Base-by-base conservation (phyloP, 2,113 vertebrate genomes). In the Pterocles gutturalis region DNA sequence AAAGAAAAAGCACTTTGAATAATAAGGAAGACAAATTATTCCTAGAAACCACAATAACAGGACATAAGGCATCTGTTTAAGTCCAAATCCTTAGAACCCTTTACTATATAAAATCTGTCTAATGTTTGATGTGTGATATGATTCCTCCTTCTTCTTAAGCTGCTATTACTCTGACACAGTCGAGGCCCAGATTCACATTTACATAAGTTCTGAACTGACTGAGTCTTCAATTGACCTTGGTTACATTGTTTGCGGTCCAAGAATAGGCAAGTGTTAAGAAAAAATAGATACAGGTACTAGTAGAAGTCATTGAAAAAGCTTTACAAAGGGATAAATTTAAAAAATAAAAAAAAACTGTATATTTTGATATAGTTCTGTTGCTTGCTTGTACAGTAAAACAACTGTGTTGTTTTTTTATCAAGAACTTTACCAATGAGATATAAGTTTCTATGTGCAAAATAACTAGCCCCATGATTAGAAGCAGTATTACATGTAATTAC, bases 1-100 rank as follows among this genome's bases (percentile, higher is more conserved):
- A 95, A 97, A 97, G 92, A 97, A 98, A 98, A 98, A 98, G 98
- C 98, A 98, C 98, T 98, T 98, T 98, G 97, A 98, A 96, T 97
- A 93, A 91, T 95, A 96, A 95, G 89, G 89, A 96, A 93, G 57
- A 97, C 84, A 95, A 93, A 67, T 85, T 95, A 88, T 95, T 97
- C 89, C 91, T 96, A 62, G 93, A 95, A 98, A 97, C 96, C 92
- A 95, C 91, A 96, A 38, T 96, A 96, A 97, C 70, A 93, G 97
- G 96, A 92, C 96, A 83, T 93, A 96, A 96, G 70, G 96, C 95
- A 95, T 98, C 97, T 97, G 77, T 96, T 97, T 64, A 91, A 90
- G 82, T 96, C 83, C 92, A 95, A 97, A 91, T 98, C 97, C 97
- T 96, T 97, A 97, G 94, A 98, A 96, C 82, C 93, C 97, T 98